phyloP scores from a whole-genome alignment of 1,140 invertebrate genomes.

The Medauroidea extradentata region DNA sequence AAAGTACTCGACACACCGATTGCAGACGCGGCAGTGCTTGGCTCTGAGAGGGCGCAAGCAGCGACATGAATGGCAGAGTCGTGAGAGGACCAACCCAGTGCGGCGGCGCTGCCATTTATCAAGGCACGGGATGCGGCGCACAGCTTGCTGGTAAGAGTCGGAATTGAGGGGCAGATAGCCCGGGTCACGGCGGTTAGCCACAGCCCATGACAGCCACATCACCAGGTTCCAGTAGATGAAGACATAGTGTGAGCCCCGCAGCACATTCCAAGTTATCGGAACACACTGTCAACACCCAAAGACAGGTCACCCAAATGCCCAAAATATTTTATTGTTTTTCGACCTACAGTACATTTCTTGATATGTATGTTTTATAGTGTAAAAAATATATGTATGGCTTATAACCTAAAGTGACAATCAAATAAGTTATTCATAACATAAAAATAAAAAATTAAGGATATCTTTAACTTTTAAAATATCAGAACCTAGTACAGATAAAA shows the following conservation, averaged over 20 bases:
- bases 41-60: conserved; percentile 80
- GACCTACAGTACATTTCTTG: too few species aligned
- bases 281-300: conserved; percentile 58
- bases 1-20: conserved; percentile 86
- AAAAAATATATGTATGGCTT: too few species aligned
- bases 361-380: too few species aligned
- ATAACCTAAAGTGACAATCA: too few species aligned
- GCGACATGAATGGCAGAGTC: conserved; percentile 86
- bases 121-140: conserved; percentile 84
- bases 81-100: conserved; percentile 62
- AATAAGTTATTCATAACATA: too few species aligned
- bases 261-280: conserved; percentile 84
- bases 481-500: too few species aligned
- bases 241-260: conserved; percentile 78
- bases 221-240: conserved; percentile 86
- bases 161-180: conserved; percentile 85
- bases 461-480: too few species aligned
- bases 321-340: not conserved
- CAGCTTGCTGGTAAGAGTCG: conserved; percentile 82
- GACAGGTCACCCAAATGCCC: not conserved
- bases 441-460: too few species aligned
- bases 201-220: conserved; percentile 91
- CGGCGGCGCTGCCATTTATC: conserved; percentile 85
- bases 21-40: conserved; percentile 89
- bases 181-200: conserved; percentile 81